Base-by-base conservation (phyloP, 2,113 vertebrate genomes). In the Eubucco bourcierii region DNA sequence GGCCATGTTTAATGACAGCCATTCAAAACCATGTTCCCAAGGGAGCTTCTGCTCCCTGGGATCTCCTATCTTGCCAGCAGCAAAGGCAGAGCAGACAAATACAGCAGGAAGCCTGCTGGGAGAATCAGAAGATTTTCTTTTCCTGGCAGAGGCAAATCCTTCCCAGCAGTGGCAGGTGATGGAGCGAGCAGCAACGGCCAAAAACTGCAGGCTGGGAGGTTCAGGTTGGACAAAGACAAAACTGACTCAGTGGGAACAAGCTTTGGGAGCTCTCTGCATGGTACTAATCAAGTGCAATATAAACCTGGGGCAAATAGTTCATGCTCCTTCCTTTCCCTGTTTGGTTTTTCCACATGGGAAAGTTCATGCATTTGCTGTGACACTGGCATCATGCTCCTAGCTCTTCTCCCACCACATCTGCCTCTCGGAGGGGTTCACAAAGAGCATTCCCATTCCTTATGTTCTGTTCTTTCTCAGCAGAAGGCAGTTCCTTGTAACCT, bases 331-430 rank as follows among this genome's bases (percentile, higher is more conserved):
- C 63, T 39, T 60, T 12, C 56, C 78, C 67, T 75, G 52, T 19
- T 8, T 73, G 52, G 18, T 37, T 72, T 46, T 59, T 58, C 81
- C 53, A 3, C 25, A 1, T 21, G 12, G 34, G 9, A 63, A 16
- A 4, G 11, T 21, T 5, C 4, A 33, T 18, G 89, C 55, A 27
- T 33, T 47, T 19, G 28, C 31, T 2, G 0, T 7, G 2, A 10
- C 2, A 9, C 44, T 13, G 16, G 9, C 34, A 15, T 37, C 4
- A 28, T 4, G 23, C 8, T 82, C 68, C 64, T 50, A 6, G 39
- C 4, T 80, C 64, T 84, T 53, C 74, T 85, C 53, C 41, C 58
- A 46, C 12, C 17, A 7, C 8, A 27, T 44, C 13, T 70, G 31
- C 65, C 80, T 56, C 53, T 28, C 37, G 6, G 27, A 25, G 61